A percentile compares a stretch with the other conserved stretches of the same genome.
These are phyloP conservation scores for Synaphobranchus kaupii DNA, from an alignment of 2,797 vertebrate species.

Conservation along the genomic window DNA sequence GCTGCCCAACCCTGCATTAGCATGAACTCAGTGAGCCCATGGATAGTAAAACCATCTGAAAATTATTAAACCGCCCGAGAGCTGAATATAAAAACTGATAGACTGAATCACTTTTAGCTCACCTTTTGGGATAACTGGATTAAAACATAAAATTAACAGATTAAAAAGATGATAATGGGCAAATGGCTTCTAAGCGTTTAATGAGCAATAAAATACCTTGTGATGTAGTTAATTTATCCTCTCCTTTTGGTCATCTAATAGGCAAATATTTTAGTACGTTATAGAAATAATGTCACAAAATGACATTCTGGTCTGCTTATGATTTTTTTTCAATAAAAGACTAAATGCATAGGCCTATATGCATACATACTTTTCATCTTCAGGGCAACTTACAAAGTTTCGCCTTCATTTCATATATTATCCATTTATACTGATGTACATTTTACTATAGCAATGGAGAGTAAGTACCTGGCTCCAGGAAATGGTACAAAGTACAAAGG, in stretches of 20 bases:
- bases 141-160: conserved; percentile 25
- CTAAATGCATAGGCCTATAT: not conserved
- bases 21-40: not conserved
- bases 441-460: not conserved
- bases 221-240: conserved; percentile 11
- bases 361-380: conserved; percentile 13
- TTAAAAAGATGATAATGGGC: conserved; percentile 13
- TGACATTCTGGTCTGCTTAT: conserved; percentile 12
- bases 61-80: conserved; percentile 16
- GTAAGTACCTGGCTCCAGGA: not conserved
- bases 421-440: not conserved
- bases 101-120: conserved; percentile 23
- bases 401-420: not conserved
- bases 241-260: conserved; percentile 25
- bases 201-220: not conserved
- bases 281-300: conserved; percentile 24
- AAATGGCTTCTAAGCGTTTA: conserved; percentile 14
- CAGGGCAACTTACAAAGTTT: not conserved
- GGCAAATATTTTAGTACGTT: conserved; percentile 12
- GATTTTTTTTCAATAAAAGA: not conserved
- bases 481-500: not conserved
- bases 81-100: conserved; percentile 26
- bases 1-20: not conserved
- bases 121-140: conserved; percentile 11
- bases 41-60: conserved; percentile 26